Evolutionary conservation across 2,113 vertebrate genomes (phyloP), one percentile per base, ranked within the genome.

Genomic region (Anguilla rostrata): DNA sequence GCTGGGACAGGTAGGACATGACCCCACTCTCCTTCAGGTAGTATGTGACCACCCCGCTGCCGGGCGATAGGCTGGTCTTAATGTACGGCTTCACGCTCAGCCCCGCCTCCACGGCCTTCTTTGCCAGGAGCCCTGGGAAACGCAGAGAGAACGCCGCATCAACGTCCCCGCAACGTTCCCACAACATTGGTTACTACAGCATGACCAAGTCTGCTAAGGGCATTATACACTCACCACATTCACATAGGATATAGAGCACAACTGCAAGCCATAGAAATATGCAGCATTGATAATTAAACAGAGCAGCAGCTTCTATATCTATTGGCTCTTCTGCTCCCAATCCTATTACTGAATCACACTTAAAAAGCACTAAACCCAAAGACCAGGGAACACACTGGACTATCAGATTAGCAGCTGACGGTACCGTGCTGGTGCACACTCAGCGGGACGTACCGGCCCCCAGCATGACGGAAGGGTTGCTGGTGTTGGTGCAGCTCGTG

Each of bases 401-500:
- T 4, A 46, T 4, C 43, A 46, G 49, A 12, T 5, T 9, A 53
- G 49, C 12, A 11, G 49, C 8, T 46, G 43, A 46, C 43, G 1
- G 49, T 53, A 14, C 49, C 0, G 49, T 14, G 49, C 11, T 53
- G 49, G 49, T 11, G 49, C 12, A 53, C 49, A 53, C 49, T 53
- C 49, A 53, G 49, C 0, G 7, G 49, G 11, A 75, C 86, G 26
- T 92, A 99, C 98, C 98, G 83, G 98, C 98, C 90, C 98, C 98
- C 0, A 99, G 88, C 98, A 99, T 99, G 89, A 99, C 98, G 0
- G 98, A 99, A 0, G 98, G 98, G 87, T 99, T 99, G 92, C 98
- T 99, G 87, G 98, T 99, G 94, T 99, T 99, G 80, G 98, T 99
- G 91, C 98, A 99, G 95, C 98, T 99, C 18, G 98, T 99, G 90